A percentile compares a stretch with the other conserved stretches of the same genome.
phyloP scores from a whole-genome alignment of 1,140 invertebrate genomes.

The Euwallacea similis region DNA sequence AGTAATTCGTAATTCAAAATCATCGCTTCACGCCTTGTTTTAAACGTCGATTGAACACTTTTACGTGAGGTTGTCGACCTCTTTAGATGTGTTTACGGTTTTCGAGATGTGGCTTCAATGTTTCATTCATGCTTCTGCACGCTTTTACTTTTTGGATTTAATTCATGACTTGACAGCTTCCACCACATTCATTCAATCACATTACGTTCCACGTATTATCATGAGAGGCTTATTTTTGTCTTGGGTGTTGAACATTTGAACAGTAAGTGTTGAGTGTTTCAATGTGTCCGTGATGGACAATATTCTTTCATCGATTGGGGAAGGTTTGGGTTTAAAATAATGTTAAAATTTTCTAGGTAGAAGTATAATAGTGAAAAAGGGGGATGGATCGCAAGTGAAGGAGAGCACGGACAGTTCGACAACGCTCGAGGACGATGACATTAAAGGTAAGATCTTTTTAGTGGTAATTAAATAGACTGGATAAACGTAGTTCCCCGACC shows the following conservation, averaged over 20 bases:
- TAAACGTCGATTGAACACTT: not conserved
- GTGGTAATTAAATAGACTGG: too few relatives aligned
- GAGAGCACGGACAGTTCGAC: conserved; percentile 92
- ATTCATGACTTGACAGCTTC: conserved; percentile 14
- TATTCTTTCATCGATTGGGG: too few relatives aligned
- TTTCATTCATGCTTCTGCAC: conserved; percentile 25
- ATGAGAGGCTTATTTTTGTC: conserved; percentile 27
- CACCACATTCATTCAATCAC: conserved; percentile 34
- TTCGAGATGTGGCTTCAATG: conserved; percentile 6
- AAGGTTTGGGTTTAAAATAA: too few relatives aligned
- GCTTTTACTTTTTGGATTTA: conserved; percentile 7
- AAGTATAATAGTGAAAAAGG: conserved; percentile 90
- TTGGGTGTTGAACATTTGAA: conserved; percentile 3
- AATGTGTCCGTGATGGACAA: not conserved
- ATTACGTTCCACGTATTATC: conserved; percentile 31
- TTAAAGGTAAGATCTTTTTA: conserved; percentile 69
- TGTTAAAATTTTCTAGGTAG: conserved; percentile 61
- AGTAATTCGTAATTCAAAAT: not conserved
- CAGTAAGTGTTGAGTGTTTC: too few relatives aligned
- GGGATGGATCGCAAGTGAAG: conserved; percentile 92
- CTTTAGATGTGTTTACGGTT: too few relatives aligned
- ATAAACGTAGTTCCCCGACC: too few relatives aligned
- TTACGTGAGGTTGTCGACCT: too few relatives aligned
- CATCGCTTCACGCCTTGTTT: conserved; percentile 8
- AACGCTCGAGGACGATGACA: conserved; percentile 89